phyloP scores from a whole-genome alignment of 1,140 invertebrate species.

The Andricus grossulariae region DNA sequence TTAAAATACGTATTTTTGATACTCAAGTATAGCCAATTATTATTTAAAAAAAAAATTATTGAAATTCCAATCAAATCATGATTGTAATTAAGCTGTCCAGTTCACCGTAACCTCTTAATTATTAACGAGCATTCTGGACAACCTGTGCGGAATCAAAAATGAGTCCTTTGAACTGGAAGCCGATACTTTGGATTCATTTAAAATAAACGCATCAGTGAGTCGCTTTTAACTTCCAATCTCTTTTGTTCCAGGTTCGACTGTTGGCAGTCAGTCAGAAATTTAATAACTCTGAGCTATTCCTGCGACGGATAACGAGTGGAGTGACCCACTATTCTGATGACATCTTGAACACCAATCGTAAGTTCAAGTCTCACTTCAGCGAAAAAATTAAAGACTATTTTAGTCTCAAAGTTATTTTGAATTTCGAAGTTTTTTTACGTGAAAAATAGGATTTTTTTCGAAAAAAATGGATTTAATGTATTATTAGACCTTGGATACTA shows the following conservation, averaged over 20 bases:
- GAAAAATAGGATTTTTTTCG: too few species aligned
- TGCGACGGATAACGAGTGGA: not conserved
- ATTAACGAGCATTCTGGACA: slow-evolving; percentile 19
- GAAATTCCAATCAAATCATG: not conserved
- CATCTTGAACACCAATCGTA: slow-evolving; percentile 10
- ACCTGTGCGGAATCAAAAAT: slow-evolving; percentile 15
- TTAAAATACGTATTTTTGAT: too few species aligned
- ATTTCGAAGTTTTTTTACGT: too few species aligned
- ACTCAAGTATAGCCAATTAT: too few species aligned
- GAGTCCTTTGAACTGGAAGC: slow-evolving; percentile 9
- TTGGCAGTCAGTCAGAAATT: slow-evolving; percentile 23
- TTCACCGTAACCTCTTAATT: slow-evolving; percentile 5
- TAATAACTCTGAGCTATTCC: not conserved
- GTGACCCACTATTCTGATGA: not conserved
- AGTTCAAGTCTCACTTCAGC: not conserved
- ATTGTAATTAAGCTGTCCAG: slow-evolving; percentile 20
- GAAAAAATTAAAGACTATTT: not conserved
- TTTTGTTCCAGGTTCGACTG: slow-evolving; percentile 25
- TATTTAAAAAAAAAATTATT: not conserved
- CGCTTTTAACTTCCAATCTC: not conserved
- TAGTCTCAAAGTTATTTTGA: too few species aligned
- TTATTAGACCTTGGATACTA: too few species aligned
- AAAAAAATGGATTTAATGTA: too few species aligned
- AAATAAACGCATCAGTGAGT: slow-evolving; percentile 17
- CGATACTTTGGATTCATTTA: slow-evolving; percentile 26